Evolutionary conservation across 2,888 invertebrate species (phyloP), one percentile per base, ranked within the genome.

Genomic region (Drosophila incognita): DNA sequence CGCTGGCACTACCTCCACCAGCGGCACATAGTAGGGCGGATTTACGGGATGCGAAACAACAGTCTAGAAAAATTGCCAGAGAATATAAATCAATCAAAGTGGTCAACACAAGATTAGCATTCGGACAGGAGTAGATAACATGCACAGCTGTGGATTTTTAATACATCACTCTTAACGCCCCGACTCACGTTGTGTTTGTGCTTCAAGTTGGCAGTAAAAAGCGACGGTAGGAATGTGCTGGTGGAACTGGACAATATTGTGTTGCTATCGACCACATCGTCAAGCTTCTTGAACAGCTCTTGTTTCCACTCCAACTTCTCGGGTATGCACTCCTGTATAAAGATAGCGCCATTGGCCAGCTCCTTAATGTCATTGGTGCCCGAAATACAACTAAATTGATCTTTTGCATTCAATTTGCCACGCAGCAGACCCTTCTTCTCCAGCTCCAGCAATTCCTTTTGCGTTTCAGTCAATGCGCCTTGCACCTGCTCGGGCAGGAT

Each of bases 11-110:
- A 99, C 94, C 94, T 99, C 99, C 1, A 98, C 98, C 52, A 99
- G 94, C 0, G 98, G 98, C 31, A 98, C 97, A 92, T 98, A 99
- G 93, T 99, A 99, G 0, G 99, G 99, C 7, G 99, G 99, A 93
- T 99, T 99, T 3, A 98, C 97, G 93, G 99, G 99, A 93, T 99
- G 99, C 0, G 97, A 97, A 18, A 98, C 97, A 31, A 93, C 66
- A 21, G 92, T 75, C 93, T 93, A 46, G 1, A 46, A 38, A 1
- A 48, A 38, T 21, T 29, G 15, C 11, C 38, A 51, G 7, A 29
- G 8, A 24, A 21, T 7, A 52, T 51, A 69, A 69, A 69, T 51
- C 35, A 69, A 57, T 46, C 5, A 21, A 15, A 27, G 18, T 48
- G 49, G 11, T 49, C 13, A 15, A 27, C 35, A 15, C 13, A 27